A percentile compares a stretch with the other conserved stretches of the same genome.
These are phyloP conservation scores for Cinara cedri DNA, from an alignment of 2,888 invertebrate species.

Conservation along the genomic window DNA sequence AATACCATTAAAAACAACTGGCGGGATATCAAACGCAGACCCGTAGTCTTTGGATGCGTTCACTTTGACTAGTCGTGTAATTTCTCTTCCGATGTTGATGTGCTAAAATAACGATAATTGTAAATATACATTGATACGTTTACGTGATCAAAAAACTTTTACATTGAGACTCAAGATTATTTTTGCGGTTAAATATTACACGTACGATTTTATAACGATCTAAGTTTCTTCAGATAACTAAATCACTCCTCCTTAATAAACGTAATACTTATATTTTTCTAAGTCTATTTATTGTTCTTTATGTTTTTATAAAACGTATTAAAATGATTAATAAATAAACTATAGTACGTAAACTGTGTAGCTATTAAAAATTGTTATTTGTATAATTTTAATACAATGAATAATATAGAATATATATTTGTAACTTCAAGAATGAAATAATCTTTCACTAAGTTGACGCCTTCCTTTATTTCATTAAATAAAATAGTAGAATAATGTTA, in stretches of 20 bases:
- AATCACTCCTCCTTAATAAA: not conserved
- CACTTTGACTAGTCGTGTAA: not conserved
- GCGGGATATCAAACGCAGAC: not conserved
- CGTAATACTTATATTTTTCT: not conserved
- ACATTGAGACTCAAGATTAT: not conserved
- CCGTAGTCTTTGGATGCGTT: not conserved
- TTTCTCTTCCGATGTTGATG: not conserved
- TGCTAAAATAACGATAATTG: not conserved
- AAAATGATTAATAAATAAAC: too few relatives aligned
- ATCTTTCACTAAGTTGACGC: too few relatives aligned
- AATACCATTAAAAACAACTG: not conserved
- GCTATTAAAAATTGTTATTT: too few relatives aligned
- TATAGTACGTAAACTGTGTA: too few relatives aligned
- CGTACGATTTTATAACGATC: not conserved
- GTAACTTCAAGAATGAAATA: too few relatives aligned
- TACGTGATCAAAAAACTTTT: conserved; percentile 33
- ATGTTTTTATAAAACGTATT: too few relatives aligned
- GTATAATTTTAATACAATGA: too few relatives aligned
- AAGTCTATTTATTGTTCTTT: too few relatives aligned
- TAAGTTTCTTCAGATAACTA: not conserved
- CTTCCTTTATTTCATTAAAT: too few relatives aligned
- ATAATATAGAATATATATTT: too few relatives aligned
- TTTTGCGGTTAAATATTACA: not conserved
- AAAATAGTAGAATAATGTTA: too few relatives aligned
- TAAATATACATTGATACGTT: not conserved